Evolutionary conservation across 2,888 invertebrate genomes (phyloP), one percentile per base, ranked within the genome.

Genomic region (Drosophila tripunctata): DNA sequence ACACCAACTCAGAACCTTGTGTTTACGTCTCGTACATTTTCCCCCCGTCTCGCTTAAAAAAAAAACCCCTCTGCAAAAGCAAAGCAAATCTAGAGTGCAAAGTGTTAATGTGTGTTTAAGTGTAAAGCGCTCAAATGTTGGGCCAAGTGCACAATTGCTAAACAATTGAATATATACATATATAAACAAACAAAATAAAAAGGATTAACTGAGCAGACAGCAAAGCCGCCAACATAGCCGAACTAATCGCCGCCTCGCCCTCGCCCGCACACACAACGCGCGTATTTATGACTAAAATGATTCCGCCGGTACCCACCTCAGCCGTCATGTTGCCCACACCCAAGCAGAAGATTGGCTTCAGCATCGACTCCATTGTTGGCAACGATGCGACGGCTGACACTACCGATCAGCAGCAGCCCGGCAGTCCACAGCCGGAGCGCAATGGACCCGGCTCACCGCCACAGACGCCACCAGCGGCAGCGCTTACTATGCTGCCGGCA

Each of bases 271-370:
- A 54, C 56, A 36, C 54, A 75, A 75, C 75, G 80, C 87, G 86
- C 86, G 83, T 87, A 89, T 91, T 89, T 88, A 91, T 91, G 91
- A 91, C 91, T 91, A 91, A 91, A 88, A 97, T 97, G 97, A 97
- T 97, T 97, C 97, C 97, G 94, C 95, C 97, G 94, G 96, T 96
- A 94, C 96, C 96, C 93, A 96, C 96, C 92, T 96, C 96, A 93
- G 95, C 96, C 92, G 95, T 96, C 92, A 95, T 96, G 93, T 95
- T 97, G 94, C 96, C 96, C 91, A 91, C 91, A 84, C 96, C 96
- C 90, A 97, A 97, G 93, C 97, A 97, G 88, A 97, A 97, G 93
- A 96, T 98, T 92, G 97, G 97, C 91, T 98, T 98, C 92, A 97
- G 96, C 90, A 98, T 98, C 92, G 98, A 97, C 93, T 96, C 97